Evolutionary conservation across 2,113 vertebrate genomes (phyloP), one percentile per base, ranked within the genome.

Genomic region (Macaca mulatta): DNA sequence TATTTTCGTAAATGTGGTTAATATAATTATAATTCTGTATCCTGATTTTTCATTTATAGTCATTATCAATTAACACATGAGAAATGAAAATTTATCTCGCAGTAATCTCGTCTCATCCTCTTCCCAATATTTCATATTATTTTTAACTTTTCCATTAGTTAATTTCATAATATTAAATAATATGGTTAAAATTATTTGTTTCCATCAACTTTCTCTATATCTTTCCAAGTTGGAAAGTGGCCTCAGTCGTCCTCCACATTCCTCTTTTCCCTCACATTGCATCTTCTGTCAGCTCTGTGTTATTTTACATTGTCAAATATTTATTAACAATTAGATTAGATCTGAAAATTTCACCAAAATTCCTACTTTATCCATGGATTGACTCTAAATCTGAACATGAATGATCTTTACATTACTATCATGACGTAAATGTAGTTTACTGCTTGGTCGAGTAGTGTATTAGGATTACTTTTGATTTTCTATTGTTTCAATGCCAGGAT

Each of bases 321-420:
- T 85, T 72, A 40, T 74, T 88, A 64, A 81, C 25, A 77, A 55
- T 84, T 69, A 55, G 1, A 72, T 59, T 64, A 77, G 82, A 1
- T 64, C 67, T 72, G 82, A 25, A 70, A 93, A 67, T 74, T 48
- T 89, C 67, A 93, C 48, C 38, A 89, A 10, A n/a, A 89, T 81
- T 70, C 55, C 35, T 59, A 14, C 30, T 80, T 59, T 80, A 25
- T 64, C 61, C 45, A 35, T 10, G 45, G 45, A 64, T n/a, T 48
- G 69, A 92, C 88, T 89, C 89, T 94, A 90, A 79, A 83, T 90
- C 83, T 93, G 40, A 59, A 93, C 77, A 50, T 74, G 17, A 57
- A n/a, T 67, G 77, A 25, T 32, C 35, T 57, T 85, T 78, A 59
- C 4, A 35, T 89, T 70, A 78, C 0, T 38, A 59, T 55, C 85